Base-by-base conservation (phyloP, 2,113 vertebrate genomes). In the Amazona guildingii region DNA sequence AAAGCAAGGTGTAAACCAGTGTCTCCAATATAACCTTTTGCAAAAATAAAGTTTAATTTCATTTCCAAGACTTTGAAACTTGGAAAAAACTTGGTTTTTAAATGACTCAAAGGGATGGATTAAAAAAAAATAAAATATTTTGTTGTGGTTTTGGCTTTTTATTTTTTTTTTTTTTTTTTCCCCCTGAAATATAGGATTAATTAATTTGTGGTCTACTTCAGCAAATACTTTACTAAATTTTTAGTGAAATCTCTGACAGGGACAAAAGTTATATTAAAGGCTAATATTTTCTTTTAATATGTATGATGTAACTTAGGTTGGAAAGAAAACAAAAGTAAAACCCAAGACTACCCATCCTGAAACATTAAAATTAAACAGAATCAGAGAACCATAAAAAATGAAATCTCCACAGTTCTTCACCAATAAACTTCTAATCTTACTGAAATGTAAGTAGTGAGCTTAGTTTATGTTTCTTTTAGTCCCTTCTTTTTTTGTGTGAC, bases 61-160 rank as follows among this genome's bases (percentile, higher is more conserved):
- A 76, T 70, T 92, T 94, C 28, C 33, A 93, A 83, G 72, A 87
- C 94, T 70, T 82, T 73, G 41, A 66, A 97, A 89, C 48, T 59
- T 83, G 46, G 72, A 31, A 76, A 83, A 96, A 70, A 25, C 2
- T 82, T 80, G 13, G 13, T 44, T 15, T 82, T 14, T 75, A 92
- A 80, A 91, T 66, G 81, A 91, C 67, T 81, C 55, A 63, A 69
- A 91, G 49, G 66, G 59, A 64, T 37, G 1, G 49, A 61, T 86
- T 80, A 31, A 75, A 86, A 44, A 25, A 85, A 83, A 35, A 64
- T 13, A n/a, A 10, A 55, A 37, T 37, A 37, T 37, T 37, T n/a
- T n/a, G 33, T n/a, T n/a, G 21, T 23, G 57, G 33, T n/a, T 59
- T 59, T 59, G 20, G 33, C 15, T 79, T 64, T 41, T 55, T 24